These are phyloP conservation scores for Melanerpes formicivorus DNA, from an alignment of 2,113 vertebrate species.

Conservation along the genomic window DNA sequence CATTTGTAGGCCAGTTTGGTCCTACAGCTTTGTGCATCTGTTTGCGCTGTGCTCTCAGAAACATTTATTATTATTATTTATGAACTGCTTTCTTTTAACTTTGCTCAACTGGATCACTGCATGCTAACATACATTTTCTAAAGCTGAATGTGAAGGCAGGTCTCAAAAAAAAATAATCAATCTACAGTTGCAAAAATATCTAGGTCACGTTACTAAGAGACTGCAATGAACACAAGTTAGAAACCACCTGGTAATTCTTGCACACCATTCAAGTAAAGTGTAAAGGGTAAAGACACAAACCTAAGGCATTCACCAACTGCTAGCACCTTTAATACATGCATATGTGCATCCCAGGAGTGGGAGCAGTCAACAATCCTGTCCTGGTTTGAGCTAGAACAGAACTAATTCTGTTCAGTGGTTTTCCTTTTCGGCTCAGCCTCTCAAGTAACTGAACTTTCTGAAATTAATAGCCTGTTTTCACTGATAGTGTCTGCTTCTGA, in stretches of 20 bases:
- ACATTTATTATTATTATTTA: neutral
- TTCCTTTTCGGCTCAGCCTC: too few relatives aligned
- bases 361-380: neutral
- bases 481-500: too few relatives aligned
- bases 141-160: neutral
- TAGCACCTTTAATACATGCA: neutral
- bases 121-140: neutral
- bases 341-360: neutral
- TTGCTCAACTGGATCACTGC: neutral
- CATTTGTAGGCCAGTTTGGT: neutral
- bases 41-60: neutral
- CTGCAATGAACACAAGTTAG: neutral
- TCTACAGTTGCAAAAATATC: neutral
- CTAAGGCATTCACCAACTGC: neutral
- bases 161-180: conserved; percentile 8
- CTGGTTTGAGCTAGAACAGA: too few relatives aligned
- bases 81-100: neutral
- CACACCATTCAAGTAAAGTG: neutral
- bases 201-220: neutral
- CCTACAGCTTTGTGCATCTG: neutral
- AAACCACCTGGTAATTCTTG: neutral
- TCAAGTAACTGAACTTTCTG: too few relatives aligned
- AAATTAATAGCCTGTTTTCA: too few relatives aligned
- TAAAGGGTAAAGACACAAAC: neutral
- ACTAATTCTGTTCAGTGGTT: too few relatives aligned